These are phyloP conservation scores for Sarcophaga rosellei DNA, from an alignment of 2,888 invertebrate genomes.

Conservation along the genomic window DNA sequence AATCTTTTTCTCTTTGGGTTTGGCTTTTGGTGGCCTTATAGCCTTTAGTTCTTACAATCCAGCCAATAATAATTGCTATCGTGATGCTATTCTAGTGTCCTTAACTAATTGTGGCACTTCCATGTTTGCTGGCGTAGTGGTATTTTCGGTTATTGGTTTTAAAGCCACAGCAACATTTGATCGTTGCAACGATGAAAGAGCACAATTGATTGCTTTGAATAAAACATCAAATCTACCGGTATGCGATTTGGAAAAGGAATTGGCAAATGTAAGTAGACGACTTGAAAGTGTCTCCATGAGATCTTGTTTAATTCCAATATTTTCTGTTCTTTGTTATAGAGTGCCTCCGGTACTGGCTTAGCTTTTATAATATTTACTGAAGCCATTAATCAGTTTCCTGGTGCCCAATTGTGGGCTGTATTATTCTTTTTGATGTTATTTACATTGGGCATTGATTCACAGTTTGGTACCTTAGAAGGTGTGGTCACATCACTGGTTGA, in stretches of 20 bases:
- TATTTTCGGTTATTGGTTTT: slow-evolving; percentile 97
- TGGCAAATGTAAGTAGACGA: slow-evolving; percentile 89
- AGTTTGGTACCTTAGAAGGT: slow-evolving; percentile 97
- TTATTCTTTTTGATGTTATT: slow-evolving; percentile 98
- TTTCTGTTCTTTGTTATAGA: slow-evolving; percentile 83
- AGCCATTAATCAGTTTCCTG: slow-evolving; percentile 98
- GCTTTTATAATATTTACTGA: slow-evolving; percentile 99
- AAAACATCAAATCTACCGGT: slow-evolving; percentile 87
- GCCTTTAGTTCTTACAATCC: slow-evolving; percentile 97
- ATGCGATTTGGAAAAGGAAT: slow-evolving; percentile 92
- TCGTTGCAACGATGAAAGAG: slow-evolving; percentile 77
- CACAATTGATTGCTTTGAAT: slow-evolving; percentile 84
- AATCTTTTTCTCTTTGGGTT: slow-evolving; percentile 97
- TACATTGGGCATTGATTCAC: slow-evolving; percentile 97
- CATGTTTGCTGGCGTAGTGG: slow-evolving; percentile 97
- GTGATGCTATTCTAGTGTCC: slow-evolving; percentile 96
- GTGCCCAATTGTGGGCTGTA: slow-evolving; percentile 97
- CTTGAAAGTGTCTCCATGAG: background rate
- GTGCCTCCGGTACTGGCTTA: slow-evolving; percentile 96
- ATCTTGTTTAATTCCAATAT: background rate
- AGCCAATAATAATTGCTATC: slow-evolving; percentile 96
- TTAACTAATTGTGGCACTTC: slow-evolving; percentile 96
- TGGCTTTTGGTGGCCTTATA: slow-evolving; percentile 97
- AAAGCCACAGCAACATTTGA: slow-evolving; percentile 83
- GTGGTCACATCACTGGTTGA: slow-evolving; percentile 97